Percentiles rank a stretch among this genome's conserved stretches.
These are phyloP conservation scores for Melanerpes aurifrons DNA, from an alignment of 2,113 vertebrate genomes.

Conservation along the genomic window DNA sequence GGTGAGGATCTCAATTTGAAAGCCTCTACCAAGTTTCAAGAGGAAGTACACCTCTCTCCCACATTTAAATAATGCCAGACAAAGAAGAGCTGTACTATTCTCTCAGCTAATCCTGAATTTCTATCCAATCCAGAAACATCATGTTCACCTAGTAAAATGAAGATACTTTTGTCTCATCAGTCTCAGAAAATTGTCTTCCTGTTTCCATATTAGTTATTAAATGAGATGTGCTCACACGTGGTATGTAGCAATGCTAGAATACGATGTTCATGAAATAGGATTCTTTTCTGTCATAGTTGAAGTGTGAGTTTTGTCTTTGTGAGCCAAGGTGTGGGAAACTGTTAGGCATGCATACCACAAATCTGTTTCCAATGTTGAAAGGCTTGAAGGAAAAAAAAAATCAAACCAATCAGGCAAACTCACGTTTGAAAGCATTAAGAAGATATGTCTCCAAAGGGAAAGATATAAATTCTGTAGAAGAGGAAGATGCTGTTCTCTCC, in stretches of 20 bases:
- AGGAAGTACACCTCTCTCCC: accelerated
- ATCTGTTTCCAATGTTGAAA: neutral
- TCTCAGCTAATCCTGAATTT: neutral
- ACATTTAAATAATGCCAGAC: neutral
- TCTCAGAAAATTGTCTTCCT: neutral
- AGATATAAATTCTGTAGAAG: neutral
- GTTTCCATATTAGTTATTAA: neutral
- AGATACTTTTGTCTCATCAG: neutral
- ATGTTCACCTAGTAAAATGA: neutral
- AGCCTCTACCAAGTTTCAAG: neutral
- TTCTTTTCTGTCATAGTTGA: neutral
- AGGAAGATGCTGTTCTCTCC: neutral
- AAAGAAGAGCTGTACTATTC: neutral
- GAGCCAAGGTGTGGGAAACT: neutral
- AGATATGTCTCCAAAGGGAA: neutral
- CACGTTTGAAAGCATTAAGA: neutral
- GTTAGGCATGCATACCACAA: neutral
- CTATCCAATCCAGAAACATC: neutral
- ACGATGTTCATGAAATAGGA: neutral
- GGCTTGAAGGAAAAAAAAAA: neutral
- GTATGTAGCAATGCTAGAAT: neutral
- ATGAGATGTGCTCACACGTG: neutral
- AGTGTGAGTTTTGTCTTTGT: neutral
- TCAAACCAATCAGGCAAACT: neutral
- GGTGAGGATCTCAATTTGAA: neutral